Evolutionary conservation across 2,888 invertebrate genomes (phyloP).

Genomic region (Deilephila elpenor): DNA sequence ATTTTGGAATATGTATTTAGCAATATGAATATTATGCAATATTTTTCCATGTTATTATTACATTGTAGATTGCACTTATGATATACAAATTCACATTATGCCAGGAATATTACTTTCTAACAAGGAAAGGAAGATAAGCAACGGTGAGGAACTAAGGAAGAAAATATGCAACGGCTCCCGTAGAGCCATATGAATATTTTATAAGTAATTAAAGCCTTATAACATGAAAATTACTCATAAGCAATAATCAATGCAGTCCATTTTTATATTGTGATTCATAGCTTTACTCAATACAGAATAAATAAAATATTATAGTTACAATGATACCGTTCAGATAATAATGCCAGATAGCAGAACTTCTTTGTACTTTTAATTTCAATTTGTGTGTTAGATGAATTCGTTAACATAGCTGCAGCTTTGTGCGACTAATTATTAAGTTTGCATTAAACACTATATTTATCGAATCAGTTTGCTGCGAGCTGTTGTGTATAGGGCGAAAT

Average conservation of each 20-base stretch:
- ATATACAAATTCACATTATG: background rate
- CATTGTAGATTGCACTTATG: slow-evolving; percentile 4
- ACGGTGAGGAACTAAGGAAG: background rate
- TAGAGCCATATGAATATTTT: background rate
- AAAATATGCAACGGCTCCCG: background rate
- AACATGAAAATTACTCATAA: background rate
- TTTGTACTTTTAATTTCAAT: too few species aligned
- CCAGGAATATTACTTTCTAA: background rate
- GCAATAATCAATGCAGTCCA: slow-evolving; percentile 6
- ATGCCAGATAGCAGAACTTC: too few species aligned
- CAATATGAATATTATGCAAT: slow-evolving; percentile 19
- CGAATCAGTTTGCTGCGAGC: too few species aligned
- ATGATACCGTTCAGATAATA: too few species aligned
- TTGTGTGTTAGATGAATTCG: too few species aligned
- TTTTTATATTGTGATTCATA: slow-evolving; percentile 1
- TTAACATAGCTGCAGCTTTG: too few species aligned
- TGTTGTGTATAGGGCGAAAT: too few species aligned
- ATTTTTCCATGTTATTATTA: slow-evolving; percentile 25
- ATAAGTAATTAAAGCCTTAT: background rate
- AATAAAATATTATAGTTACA: background rate
- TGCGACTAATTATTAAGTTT: too few species aligned
- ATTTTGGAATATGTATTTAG: slow-evolving; percentile 24
- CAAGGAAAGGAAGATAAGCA: background rate
- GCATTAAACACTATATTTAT: too few species aligned
- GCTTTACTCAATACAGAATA: background rate